Percentiles rank a stretch among this genome's conserved stretches.
Conservation (phyloP, 2,888 invertebrate genomes). For the Scaptomyza cyrtandrae region DNA sequence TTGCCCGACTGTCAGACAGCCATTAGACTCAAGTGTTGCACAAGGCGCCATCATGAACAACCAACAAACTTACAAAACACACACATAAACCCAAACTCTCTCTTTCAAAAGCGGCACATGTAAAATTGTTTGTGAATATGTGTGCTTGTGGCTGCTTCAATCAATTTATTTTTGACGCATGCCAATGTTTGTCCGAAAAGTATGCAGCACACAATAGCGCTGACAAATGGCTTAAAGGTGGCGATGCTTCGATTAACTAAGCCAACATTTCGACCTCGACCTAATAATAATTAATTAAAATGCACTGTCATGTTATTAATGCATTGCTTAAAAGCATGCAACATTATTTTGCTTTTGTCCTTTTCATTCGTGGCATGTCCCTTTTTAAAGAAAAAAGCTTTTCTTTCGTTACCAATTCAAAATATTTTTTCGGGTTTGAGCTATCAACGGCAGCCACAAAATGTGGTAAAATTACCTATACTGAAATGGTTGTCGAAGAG, state of each 20-base stretch:
- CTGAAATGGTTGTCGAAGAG: too few relatives aligned
- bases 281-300: constrained; percentile 81
- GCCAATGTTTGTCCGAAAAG: too few relatives aligned
- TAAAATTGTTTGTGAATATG: too few relatives aligned
- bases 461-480: too few relatives aligned
- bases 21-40: constrained; percentile 74
- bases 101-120: background rate
- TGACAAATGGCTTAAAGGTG: constrained; percentile 6
- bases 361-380: constrained; percentile 8
- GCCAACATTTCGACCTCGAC: constrained; percentile 10
- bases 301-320: constrained; percentile 66
- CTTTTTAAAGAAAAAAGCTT: too few relatives aligned
- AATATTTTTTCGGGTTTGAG: too few relatives aligned
- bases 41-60: constrained; percentile 74
- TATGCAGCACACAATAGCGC: constrained; percentile 47
- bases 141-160: constrained; percentile 44
- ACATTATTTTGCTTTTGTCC: constrained; percentile 21
- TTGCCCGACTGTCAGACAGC: constrained; percentile 57
- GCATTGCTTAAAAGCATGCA: constrained; percentile 41
- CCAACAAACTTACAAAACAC: constrained; percentile 43
- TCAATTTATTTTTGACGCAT: constrained; percentile 64
- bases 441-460: too few relatives aligned
- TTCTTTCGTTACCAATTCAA: too few relatives aligned
- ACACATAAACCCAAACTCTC: background rate
- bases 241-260: background rate